These are phyloP conservation scores for Gambusia holbrooki DNA, from an alignment of 2,113 vertebrate species.

Conservation along the genomic window DNA sequence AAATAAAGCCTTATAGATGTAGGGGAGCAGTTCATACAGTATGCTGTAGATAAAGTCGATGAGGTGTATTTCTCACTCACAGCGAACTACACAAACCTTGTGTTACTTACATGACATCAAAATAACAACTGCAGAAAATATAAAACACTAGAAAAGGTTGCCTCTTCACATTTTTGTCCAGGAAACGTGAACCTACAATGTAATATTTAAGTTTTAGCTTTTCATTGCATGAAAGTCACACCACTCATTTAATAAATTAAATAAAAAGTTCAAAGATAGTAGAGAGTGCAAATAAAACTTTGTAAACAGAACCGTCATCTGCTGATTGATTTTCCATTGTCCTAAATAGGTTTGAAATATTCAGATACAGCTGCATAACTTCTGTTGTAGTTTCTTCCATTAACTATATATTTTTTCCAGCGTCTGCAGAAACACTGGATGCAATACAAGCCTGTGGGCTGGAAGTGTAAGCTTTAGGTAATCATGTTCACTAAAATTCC, in stretches of 20 bases:
- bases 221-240: not conserved
- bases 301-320: too few relatives aligned
- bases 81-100: not conserved
- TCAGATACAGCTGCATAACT: too few relatives aligned
- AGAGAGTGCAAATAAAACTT: too few relatives aligned
- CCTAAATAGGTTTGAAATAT: too few relatives aligned
- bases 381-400: too few relatives aligned
- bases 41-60: not conserved
- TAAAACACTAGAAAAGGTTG: not conserved
- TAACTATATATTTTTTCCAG: too few relatives aligned
- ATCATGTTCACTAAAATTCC: not conserved
- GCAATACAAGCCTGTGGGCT: too few relatives aligned
- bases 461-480: too few relatives aligned
- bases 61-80: not conserved
- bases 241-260: too few relatives aligned
- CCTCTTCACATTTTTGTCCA: not conserved
- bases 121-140: not conserved
- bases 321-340: too few relatives aligned
- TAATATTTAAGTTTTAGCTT: not conserved
- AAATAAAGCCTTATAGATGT: not conserved
- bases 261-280: too few relatives aligned
- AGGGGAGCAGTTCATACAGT: not conserved
- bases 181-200: not conserved
- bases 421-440: too few relatives aligned
- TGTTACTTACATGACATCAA: not conserved